Percentiles rank a stretch among this genome's conserved stretches.
phyloP scores from a whole-genome alignment of 2,888 invertebrate genomes.

The Melinaea marsaeus region DNA sequence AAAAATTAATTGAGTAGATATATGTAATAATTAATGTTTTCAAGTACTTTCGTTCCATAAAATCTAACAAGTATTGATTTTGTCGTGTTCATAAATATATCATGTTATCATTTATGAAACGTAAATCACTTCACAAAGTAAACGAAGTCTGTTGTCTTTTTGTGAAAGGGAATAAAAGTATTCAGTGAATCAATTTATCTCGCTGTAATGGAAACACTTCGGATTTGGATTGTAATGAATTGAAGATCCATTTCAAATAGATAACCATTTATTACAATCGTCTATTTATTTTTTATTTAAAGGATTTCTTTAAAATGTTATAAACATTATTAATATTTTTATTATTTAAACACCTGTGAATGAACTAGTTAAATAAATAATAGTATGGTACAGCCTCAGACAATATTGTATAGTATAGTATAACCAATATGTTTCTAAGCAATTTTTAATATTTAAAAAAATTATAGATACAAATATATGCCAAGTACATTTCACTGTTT shows the following conservation, averaged over 20 bases:
- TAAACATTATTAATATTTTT: not conserved
- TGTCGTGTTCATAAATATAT: not conserved
- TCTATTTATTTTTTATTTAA: not conserved
- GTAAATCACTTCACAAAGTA: constrained; percentile 21
- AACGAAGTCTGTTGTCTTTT: constrained; percentile 23
- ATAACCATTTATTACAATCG: constrained; percentile 21
- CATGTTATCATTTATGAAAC: not conserved
- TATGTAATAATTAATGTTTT: too few species aligned
- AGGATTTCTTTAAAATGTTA: not conserved
- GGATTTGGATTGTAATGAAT: constrained; percentile 27
- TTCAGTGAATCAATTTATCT: constrained; percentile 32
- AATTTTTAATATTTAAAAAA: too few species aligned
- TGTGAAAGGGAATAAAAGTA: constrained; percentile 31
- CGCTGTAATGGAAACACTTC: constrained; percentile 25
- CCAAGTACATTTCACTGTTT: too few species aligned
- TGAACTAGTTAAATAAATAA: too few species aligned
- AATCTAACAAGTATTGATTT: not conserved
- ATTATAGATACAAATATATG: too few species aligned
- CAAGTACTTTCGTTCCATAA: not conserved
- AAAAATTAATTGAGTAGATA: too few species aligned
- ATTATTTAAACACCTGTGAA: too few species aligned
- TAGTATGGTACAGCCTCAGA: too few species aligned
- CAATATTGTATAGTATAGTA: too few species aligned
- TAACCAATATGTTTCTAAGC: too few species aligned
- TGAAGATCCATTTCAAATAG: constrained; percentile 28